These are phyloP conservation scores for Danio choprae DNA, from an alignment of 2,797 vertebrate genomes.

Conservation along the genomic window DNA sequence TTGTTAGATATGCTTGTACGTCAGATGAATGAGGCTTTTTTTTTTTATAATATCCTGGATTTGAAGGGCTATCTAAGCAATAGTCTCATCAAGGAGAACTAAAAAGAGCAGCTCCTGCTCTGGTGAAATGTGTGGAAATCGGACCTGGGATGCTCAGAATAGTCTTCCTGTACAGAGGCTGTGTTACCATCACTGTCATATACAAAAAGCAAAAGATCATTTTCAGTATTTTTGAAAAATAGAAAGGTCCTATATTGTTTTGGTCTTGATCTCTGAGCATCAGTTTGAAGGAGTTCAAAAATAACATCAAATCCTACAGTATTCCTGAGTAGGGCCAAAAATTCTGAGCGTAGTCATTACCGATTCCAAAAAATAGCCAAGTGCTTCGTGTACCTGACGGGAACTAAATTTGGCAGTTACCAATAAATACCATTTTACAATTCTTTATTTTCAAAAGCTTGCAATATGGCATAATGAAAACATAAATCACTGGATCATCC, in stretches of 20 bases:
- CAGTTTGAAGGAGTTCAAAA: conserved; percentile 24
- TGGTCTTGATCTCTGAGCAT: conserved; percentile 38
- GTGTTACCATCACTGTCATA: conserved; percentile 9
- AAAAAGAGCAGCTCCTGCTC: conserved; percentile 15
- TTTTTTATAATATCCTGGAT: conserved; percentile 10
- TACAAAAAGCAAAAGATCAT: conserved; percentile 32
- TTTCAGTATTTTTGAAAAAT: conserved; percentile 41
- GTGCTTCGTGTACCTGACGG: background rate
- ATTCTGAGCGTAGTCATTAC: background rate
- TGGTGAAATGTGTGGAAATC: conserved; percentile 1
- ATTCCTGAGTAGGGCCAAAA: conserved; percentile 49
- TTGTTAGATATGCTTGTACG: conserved; percentile 39
- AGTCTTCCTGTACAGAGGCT: background rate
- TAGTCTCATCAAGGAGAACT: conserved; percentile 16
- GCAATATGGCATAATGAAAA: background rate
- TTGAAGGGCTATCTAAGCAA: conserved; percentile 8
- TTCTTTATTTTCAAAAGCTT: background rate
- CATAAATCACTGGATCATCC: background rate
- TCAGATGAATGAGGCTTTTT: background rate
- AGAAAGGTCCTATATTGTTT: conserved; percentile 28
- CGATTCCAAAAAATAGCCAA: background rate
- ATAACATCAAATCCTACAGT: background rate
- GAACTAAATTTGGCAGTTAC: conserved; percentile 10
- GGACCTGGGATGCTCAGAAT: conserved; percentile 7
- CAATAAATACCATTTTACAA: conserved; percentile 11